A percentile compares a stretch with the other conserved stretches of the same genome.
Evolutionary conservation across 2,797 vertebrate species (phyloP).

Genomic region (Mus minutoides): DNA sequence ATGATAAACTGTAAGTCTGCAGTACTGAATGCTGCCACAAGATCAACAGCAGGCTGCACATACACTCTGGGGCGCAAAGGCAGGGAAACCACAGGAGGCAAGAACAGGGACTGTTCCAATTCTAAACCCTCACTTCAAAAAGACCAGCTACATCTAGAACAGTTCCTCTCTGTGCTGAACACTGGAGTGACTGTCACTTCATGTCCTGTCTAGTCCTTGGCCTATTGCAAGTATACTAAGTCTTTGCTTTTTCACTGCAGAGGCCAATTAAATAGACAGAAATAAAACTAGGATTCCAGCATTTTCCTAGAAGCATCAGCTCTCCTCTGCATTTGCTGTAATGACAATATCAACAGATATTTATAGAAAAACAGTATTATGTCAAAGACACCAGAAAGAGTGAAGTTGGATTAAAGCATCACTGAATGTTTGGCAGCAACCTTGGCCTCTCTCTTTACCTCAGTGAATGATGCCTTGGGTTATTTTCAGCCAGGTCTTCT

Average conservation of each 20-base stretch:
- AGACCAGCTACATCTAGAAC: neutral
- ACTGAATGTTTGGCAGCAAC: neutral
- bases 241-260: conserved; percentile 25
- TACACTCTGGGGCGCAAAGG: neutral
- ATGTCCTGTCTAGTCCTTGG: neutral
- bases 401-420: neutral
- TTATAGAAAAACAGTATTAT: neutral
- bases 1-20: neutral
- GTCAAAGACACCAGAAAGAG: neutral
- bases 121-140: neutral
- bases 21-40: neutral
- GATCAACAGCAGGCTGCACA: neutral
- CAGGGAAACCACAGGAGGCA: neutral
- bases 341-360: neutral
- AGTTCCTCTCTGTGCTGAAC: neutral
- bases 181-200: neutral
- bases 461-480: neutral
- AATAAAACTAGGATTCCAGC: conserved; percentile 29
- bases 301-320: conserved; percentile 44
- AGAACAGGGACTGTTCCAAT: neutral
- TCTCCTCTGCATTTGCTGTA: neutral
- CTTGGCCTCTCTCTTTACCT: neutral
- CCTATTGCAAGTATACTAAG: neutral
- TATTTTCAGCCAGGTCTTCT: neutral
- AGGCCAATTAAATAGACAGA: neutral